These are phyloP conservation scores for Nemoura dubitans DNA, from an alignment of 2,888 invertebrate species.

Conservation along the genomic window DNA sequence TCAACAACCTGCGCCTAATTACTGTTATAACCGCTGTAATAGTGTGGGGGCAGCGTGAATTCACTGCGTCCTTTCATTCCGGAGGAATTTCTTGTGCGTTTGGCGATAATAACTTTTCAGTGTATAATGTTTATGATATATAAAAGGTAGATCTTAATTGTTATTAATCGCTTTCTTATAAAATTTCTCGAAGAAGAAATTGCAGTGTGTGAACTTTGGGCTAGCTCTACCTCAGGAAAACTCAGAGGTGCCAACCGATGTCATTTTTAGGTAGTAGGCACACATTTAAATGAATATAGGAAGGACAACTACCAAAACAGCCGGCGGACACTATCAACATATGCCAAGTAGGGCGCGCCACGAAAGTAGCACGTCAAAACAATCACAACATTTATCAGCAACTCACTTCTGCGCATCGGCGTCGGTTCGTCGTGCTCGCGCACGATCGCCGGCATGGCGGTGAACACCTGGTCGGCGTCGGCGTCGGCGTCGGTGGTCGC, in stretches of 20 bases:
- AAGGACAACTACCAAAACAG: neutral
- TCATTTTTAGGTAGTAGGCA: no score
- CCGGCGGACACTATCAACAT: neutral
- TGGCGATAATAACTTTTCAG: neutral
- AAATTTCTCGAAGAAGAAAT: neutral
- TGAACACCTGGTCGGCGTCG: conserved; percentile 69
- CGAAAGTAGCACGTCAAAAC: neutral
- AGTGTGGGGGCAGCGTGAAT: neutral
- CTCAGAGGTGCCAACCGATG: no score
- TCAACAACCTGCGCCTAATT: neutral
- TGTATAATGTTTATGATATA: neutral
- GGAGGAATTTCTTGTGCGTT: neutral
- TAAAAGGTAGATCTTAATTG: no score
- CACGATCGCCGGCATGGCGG: conserved; percentile 79
- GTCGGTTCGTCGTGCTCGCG: conserved; percentile 69
- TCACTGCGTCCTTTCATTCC: neutral
- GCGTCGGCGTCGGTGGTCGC: neutral
- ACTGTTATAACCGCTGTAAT: neutral
- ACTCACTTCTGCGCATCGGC: conserved; percentile 55
- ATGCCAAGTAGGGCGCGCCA: neutral
- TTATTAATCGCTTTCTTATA: neutral
- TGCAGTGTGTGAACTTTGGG: neutral
- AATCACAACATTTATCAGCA: neutral
- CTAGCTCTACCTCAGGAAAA: neutral
- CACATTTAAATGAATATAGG: neutral